Base-by-base conservation (phyloP, 2,797 vertebrate genomes). In the Bovichtus diacanthus region DNA sequence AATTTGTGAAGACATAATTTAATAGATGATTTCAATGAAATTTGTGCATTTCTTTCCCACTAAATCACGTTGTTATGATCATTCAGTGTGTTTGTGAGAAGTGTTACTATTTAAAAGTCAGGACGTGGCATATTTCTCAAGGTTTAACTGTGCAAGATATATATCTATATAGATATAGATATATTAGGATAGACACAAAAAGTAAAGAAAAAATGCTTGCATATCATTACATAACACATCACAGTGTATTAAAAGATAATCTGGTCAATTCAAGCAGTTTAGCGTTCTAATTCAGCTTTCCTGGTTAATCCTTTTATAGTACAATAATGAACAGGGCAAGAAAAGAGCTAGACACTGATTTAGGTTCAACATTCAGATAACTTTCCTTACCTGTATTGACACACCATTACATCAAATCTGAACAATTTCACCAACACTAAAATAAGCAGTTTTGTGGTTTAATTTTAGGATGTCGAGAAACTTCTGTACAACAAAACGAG, bases 11-110 rank as follows among this genome's bases (percentile, higher is more conserved):
- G 21, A 59, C 0, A 56, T 8, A 21, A 49, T 21, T 12, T 23
- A 2, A 70, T 4, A 9, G 18, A 67, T 54, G 46, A 53, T 83
- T 81, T 85, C 53, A 80, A 34, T 79, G 23, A 77, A 80, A 82
- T 68, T 34, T 39, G 7, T 12, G 51, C 8, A 44, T 13, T 13
- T 67, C 61, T 78, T 53, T 11, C 16, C 39, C 6, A 86, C 81
- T 78, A 82, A 87, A 86, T 84, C 41, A 66, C 66, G 5, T 65
- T 80, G 5, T 64, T 38, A 53, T 60, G 67, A 87, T 87, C 31
- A 62, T 29, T 74, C 6, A 2, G 5, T 47, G 49, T 44, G 15
- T 46, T 7, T 50, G n/a, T 70, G 13, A 62, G 18, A 43, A 6
- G 13, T 12, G 1, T 51, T 55, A 3, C 23, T 73, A 34, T 16